Percentiles rank a stretch among this genome's conserved stretches.
Conservation (phyloP, 2,797 vertebrate genomes). For the Acanthiza pusilla region DNA sequence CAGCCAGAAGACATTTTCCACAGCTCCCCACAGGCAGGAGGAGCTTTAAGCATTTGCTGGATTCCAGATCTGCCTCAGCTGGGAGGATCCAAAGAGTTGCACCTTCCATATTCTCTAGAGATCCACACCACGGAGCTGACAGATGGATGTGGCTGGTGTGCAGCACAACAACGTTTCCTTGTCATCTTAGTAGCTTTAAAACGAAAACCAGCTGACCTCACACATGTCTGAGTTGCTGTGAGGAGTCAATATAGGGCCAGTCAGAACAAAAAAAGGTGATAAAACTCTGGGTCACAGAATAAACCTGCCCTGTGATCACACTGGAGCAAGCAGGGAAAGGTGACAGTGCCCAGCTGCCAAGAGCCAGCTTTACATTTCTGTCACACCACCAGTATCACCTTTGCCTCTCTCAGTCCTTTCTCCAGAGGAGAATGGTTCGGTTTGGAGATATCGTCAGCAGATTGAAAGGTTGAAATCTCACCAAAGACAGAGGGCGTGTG, state of each 20-base stretch:
- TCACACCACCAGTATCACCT: not conserved
- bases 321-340: not conserved
- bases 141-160: not conserved
- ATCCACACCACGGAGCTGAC: not conserved
- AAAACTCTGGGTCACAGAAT: not conserved
- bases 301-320: not conserved
- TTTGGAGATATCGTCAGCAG: not conserved
- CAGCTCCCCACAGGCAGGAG: not conserved
- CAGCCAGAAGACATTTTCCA: not conserved
- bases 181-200: not conserved
- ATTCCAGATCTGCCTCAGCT: not conserved
- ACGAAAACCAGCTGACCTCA: not conserved
- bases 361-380: not conserved
- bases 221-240: rapidly evolving
- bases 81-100: not conserved
- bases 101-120: not conserved
- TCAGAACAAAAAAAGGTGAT: not conserved
- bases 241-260: not conserved
- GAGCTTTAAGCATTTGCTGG: not conserved
- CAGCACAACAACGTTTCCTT: rapidly evolving
- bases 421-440: not conserved
- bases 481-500: not conserved
- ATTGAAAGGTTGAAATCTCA: not conserved
- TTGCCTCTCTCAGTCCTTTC: not conserved
- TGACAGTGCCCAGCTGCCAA: not conserved